Evolutionary conservation across 2,113 vertebrate species (phyloP), one percentile per base, ranked within the genome.

Genomic region (Calidris pugnax): DNA sequence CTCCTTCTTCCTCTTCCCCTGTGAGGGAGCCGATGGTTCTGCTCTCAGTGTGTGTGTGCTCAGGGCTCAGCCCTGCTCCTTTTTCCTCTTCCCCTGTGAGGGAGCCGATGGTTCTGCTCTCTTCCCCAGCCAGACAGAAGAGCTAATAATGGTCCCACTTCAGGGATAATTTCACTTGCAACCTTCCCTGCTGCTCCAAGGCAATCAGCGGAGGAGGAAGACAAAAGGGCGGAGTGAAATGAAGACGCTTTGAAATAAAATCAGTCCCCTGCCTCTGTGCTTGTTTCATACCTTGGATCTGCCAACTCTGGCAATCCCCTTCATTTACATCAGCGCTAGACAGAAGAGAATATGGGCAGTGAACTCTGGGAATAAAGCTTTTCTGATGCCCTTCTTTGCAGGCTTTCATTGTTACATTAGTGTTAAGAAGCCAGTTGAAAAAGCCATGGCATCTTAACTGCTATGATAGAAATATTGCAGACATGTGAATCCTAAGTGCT

Each of bases 21-120:
- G 2, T 2, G 51, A 17, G 8, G n/a, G 35, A 87, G 43, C 35
- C 0, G 1, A n/a, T n/a, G n/a, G n/a, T n/a, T n/a, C n/a, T n/a
- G n/a, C n/a, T n/a, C n/a, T n/a, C n/a, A n/a, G 27, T 16, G 5
- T 6, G 20, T 15, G 20, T 4, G 5, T n/a, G n/a, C 79, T 37
- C 26, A 13, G 66, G 71, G 66, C 81, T 86, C 64, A 43, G 75
- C 35, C 6, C 0, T 0, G 3, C 23, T 76, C 55, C 73, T 45
- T 9, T 26, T 12, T 66, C 11, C 0, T 41, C 76, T 27, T 53
- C 20, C 35, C 32, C 9, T 0, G 2, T 2, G 51, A 17, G 8
- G n/a, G 35, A 87, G 43, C 35, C 0, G 1, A n/a, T n/a, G n/a
- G 1, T 53, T 62, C 87, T 75, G 47, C 27, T 80, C 19, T 55